Base-by-base conservation (phyloP, 2,888 invertebrate species). In the Orthosia gothica region DNA sequence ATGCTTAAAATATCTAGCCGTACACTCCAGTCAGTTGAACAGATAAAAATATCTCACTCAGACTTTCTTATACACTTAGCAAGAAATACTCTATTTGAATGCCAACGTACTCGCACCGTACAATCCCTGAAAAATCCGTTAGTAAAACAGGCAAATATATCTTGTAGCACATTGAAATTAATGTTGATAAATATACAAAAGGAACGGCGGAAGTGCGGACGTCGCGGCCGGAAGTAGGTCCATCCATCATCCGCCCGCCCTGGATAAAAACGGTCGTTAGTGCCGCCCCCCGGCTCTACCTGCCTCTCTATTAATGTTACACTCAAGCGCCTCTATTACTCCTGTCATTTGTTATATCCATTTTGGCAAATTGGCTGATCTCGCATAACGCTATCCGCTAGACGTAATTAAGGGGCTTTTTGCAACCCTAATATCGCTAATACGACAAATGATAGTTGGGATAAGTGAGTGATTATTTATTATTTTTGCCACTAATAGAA, bases 221-320 rank as follows among this genome's bases (percentile, higher is more conserved):
- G 94, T 93, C 93, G 93, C 93, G 93, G 92, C 93, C 94, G 95
- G 95, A 95, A 95, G 95, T 93, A 91, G 91, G 89, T 88, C 91
- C 95, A 96, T 96, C 95, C 95, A 96, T 96, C 96, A 96, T 96
- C 95, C 95, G 92, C 94, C 95, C 95, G 95, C 94, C 95, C 93
- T 93, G 95, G 94, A 94, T 95, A 96, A 96, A 96, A 96, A 96
- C 96, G 95, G 95, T 96, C 96, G 96, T 96, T 96, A 96, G 95
- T 89, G 91, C 89, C 83, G 84, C 87, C 89, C 89, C 88, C 89
- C 89, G 85, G 83, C 89, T 90, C 92, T 92, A 94, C 95, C 94
- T 94, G 95, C 93, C 92, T 92, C 95, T 95, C 96, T 96, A 96
- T 96, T 96, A 96, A 96, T 96, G 96, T 94, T 94, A 93, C 93